phyloP scores from a whole-genome alignment of 1,140 invertebrate species.

The Drusus annulatus region DNA sequence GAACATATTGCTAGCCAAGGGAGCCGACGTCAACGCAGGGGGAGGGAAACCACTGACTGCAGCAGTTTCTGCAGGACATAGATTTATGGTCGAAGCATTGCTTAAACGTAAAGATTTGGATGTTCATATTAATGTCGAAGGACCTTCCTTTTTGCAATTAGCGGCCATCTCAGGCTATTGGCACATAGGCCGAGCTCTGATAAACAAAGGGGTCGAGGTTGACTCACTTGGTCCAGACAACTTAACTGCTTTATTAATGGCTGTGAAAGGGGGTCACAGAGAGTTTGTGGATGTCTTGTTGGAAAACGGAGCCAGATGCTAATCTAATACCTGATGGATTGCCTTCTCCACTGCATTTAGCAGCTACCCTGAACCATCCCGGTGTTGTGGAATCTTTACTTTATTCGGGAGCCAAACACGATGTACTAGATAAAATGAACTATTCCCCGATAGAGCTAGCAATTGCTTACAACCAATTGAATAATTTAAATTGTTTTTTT shows the following conservation, averaged over 20 bases:
- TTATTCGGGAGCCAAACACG: background rate
- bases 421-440: background rate
- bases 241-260: background rate
- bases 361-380: background rate
- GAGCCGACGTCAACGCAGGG: background rate
- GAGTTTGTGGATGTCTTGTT: background rate
- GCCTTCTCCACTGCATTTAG: background rate
- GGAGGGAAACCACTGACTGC: background rate
- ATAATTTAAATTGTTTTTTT: background rate
- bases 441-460: background rate
- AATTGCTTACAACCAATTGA: background rate
- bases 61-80: too few relatives aligned
- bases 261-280: background rate
- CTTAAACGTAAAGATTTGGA: too few relatives aligned
- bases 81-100: too few relatives aligned
- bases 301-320: background rate
- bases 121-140: too few relatives aligned
- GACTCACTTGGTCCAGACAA: background rate
- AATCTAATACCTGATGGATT: background rate
- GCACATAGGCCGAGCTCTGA: background rate
- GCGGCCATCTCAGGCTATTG: background rate
- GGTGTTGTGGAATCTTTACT: background rate
- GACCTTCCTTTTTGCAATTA: background rate
- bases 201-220: background rate
- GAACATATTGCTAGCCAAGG: background rate